Conservation (phyloP, 2,113 vertebrate genomes). For the Embiotoca jacksoni region DNA sequence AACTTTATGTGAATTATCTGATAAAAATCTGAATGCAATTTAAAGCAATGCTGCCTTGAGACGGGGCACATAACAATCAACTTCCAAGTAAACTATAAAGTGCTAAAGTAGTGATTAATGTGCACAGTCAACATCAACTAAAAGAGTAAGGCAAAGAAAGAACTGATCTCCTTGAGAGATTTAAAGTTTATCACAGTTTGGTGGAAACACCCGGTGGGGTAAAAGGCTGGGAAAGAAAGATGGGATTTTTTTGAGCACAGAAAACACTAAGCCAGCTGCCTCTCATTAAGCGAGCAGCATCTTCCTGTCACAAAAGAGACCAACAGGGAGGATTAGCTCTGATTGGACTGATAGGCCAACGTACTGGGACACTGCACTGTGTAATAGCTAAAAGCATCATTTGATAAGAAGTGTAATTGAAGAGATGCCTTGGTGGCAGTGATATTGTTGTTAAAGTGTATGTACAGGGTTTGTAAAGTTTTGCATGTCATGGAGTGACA, state of each 20-base stretch:
- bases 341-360: conserved; percentile 83
- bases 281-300: conserved; percentile 86
- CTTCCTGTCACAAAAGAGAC: conserved; percentile 83
- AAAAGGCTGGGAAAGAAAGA: conserved; percentile 52
- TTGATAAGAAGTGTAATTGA: conserved; percentile 78
- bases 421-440: conserved; percentile 59
- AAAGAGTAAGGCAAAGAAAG: conserved; percentile 59
- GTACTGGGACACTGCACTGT: conserved; percentile 75
- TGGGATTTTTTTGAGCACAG: conserved; percentile 59
- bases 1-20: conserved; percentile 74
- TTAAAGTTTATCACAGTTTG: conserved; percentile 74
- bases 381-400: conserved; percentile 81
- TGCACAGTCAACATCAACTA: conserved; percentile 57
- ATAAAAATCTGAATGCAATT: conserved; percentile 77
- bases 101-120: conserved; percentile 72
- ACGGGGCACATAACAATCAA: conserved; percentile 49
- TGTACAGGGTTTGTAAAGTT: conserved; percentile 29
- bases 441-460: conserved; percentile 31
- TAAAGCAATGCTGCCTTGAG: conserved; percentile 59
- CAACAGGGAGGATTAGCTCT: conserved; percentile 83
- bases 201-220: conserved; percentile 64
- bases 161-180: conserved; percentile 77
- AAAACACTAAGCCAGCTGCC: conserved; percentile 81
- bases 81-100: conserved; percentile 70
- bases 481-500: conserved; percentile 31